Evolutionary conservation across 2,113 vertebrate genomes (phyloP), one percentile per base, ranked within the genome.

Genomic region (Rattus rattus): DNA sequence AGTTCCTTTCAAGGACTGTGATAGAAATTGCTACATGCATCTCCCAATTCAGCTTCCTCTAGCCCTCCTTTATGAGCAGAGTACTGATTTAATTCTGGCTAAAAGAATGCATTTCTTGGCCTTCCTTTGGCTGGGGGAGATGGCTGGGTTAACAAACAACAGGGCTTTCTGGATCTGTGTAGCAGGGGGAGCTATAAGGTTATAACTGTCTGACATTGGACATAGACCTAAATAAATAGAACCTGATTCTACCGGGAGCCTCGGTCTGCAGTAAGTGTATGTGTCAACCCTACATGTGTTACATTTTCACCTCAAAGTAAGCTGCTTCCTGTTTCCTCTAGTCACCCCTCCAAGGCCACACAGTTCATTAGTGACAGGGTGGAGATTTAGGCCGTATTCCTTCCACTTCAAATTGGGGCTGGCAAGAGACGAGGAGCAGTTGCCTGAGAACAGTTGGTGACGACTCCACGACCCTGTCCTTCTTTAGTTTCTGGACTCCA

Each of bases 191-290:
- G 30, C 91, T 94, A 56, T 76, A 94, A 95, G 43, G 33, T 72
- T 96, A 61, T 88, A 90, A 56, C 47, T 94, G 24, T 94, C n/a
- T 75, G 93, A 88, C 20, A 61, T 56, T 96, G 76, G 80, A 93
- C 72, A 28, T 72, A 92, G 75, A 96, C 80, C 80, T 96, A 96
- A 95, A 67, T 94, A 88, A 97, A 91, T 79, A 92, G 39, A 91
- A 47, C 43, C 43, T 30, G 85, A 96, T 69, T 95, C 91, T 63
- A 83, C 26, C 24, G 4, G 56, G 56, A 89, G 81, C n/a, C 70
- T 85, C 65, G 65, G 33, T 59, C 39, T 94, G 17, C 43, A 90
- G 7, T 80, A 28, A 36, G 61, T 75, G 33, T 49, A 5, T 69
- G 5, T 75, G 72, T 94, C 59, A 86, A 87, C 77, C 86, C 77